phyloP scores from a whole-genome alignment of 2,888 invertebrate species.

The Drosophila macrospina region DNA sequence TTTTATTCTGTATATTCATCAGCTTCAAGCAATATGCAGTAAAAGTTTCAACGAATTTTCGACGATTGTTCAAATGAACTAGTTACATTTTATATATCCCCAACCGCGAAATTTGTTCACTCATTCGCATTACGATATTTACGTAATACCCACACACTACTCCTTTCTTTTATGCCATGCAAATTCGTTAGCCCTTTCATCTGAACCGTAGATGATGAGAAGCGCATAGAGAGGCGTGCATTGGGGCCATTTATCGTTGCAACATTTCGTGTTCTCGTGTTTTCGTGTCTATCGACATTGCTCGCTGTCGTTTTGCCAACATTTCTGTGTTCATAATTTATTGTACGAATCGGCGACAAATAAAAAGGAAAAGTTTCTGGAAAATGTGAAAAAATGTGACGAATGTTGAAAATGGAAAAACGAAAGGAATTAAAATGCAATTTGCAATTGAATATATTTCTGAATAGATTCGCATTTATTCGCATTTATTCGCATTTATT shows the following conservation, averaged over 20 bases:
- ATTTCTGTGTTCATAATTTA: slow-evolving; percentile 25
- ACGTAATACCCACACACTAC: too few relatives aligned
- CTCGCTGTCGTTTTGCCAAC: slow-evolving; percentile 1
- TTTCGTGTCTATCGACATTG: slow-evolving; percentile 12
- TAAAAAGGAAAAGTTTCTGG: not conserved
- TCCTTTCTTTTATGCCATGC: too few relatives aligned
- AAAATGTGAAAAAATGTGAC: slow-evolving; percentile 34
- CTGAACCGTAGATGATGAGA: slow-evolving; percentile 14
- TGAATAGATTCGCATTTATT: slow-evolving; percentile 12
- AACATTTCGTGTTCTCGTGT: slow-evolving; percentile 8
- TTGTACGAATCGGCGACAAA: slow-evolving; percentile 11
- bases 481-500: not conserved
- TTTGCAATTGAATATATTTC: slow-evolving; percentile 39
- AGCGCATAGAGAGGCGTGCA: slow-evolving; percentile 32
- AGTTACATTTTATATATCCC: not conserved
- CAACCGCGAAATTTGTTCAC: too few relatives aligned
- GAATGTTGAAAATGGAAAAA: slow-evolving; percentile 10
- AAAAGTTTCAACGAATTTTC: too few relatives aligned
- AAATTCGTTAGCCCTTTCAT: not conserved
- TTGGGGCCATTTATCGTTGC: slow-evolving; percentile 11
- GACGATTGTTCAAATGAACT: not conserved
- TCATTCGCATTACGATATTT: too few relatives aligned
- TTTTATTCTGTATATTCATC: too few relatives aligned
- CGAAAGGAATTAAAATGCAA: slow-evolving; percentile 37
- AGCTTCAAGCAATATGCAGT: too few relatives aligned